Evolutionary conservation across 2,797 vertebrate species (phyloP).

Genomic region (Siniperca undulata): DNA sequence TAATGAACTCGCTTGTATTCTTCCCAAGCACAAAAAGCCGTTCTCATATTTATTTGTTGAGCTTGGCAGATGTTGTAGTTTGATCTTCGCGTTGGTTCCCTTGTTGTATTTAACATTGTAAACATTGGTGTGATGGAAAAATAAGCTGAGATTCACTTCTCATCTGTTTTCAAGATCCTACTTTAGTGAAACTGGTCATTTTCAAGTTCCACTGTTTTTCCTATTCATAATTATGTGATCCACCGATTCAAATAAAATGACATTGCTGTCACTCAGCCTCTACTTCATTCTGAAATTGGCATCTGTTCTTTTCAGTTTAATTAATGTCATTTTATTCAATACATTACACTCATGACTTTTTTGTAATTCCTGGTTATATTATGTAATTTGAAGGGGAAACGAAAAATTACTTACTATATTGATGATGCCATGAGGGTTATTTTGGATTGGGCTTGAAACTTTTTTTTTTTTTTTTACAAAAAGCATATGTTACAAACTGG

Average conservation of each 20-base stretch:
- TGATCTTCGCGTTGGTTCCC: constrained; percentile 15
- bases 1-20: constrained; percentile 54
- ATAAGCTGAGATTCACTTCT: constrained; percentile 12
- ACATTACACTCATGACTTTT: accelerated
- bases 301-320: not conserved
- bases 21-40: constrained; percentile 2
- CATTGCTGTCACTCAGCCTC: not conserved
- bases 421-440: not conserved
- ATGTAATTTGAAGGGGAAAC: not conserved
- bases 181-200: not conserved
- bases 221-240: not conserved
- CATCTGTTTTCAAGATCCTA: constrained; percentile 6
- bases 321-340: not conserved
- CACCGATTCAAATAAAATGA: not conserved
- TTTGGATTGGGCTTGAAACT: not conserved
- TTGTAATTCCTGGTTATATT: no score
- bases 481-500: no score
- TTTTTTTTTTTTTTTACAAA: not conserved
- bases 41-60: constrained; percentile 38
- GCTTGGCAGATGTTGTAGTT: constrained; percentile 35
- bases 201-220: not conserved
- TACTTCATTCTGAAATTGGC: not conserved
- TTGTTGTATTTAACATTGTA: constrained; percentile 21
- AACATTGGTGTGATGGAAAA: constrained; percentile 11
- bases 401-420: not conserved